Conservation (phyloP, 2,113 vertebrate genomes). For the Lucifuga dentata region DNA sequence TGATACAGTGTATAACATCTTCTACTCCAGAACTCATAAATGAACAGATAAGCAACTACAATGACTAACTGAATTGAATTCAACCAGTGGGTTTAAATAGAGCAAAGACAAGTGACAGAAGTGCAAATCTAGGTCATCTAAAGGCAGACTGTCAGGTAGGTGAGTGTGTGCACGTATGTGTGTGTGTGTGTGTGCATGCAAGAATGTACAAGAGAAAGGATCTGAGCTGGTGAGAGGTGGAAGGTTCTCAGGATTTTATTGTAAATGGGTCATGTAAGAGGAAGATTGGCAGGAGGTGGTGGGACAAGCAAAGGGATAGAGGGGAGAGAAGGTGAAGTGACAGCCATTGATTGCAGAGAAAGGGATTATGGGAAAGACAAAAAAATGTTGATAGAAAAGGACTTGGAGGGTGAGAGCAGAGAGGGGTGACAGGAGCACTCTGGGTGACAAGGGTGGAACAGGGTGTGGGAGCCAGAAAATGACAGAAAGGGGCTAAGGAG, state of each 20-base stretch:
- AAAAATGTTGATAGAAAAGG: slow-evolving; percentile 47
- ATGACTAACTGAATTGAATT: not conserved
- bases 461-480: slow-evolving; percentile 24
- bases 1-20: too few species aligned
- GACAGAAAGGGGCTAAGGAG: slow-evolving; percentile 59
- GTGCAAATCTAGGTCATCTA: slow-evolving; percentile 29
- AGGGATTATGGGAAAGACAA: slow-evolving; percentile 19
- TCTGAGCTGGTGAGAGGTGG: slow-evolving; percentile 8
- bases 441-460: slow-evolving; percentile 47
- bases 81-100: not conserved
- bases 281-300: slow-evolving; percentile 37
- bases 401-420: slow-evolving; percentile 48
- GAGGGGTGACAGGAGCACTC: slow-evolving; percentile 65
- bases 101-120: not conserved
- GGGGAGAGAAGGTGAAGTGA: slow-evolving; percentile 44
- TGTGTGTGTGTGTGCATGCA: not conserved
- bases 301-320: slow-evolving; percentile 11
- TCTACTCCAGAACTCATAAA: too few species aligned
- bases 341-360: slow-evolving; percentile 42
- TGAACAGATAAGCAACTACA: not conserved
- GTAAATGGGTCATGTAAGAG: slow-evolving; percentile 61
- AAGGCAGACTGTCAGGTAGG: slow-evolving; percentile 8
- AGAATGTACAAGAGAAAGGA: not conserved
- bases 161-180: slow-evolving; percentile 4
- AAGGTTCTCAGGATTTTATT: slow-evolving; percentile 16